Base-by-base conservation (phyloP, 2,888 invertebrate genomes). In the Muschampia plurimacula region DNA sequence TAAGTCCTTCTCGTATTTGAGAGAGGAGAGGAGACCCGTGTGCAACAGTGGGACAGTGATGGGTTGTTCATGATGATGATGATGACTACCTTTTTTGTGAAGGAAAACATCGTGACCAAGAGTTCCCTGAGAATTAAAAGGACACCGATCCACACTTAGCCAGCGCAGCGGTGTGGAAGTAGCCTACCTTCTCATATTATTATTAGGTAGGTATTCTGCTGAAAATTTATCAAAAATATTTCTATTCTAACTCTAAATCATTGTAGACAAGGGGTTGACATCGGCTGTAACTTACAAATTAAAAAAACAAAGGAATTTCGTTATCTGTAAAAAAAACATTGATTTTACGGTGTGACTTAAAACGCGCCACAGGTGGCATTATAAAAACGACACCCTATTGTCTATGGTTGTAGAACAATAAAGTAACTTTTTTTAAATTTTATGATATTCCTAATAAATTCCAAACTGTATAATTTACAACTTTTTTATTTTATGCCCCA, bases 321-420 rank as follows among this genome's bases (percentile, higher is more conserved):
- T 75, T 77, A 76, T 77, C 74, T 72, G 63, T 74, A 80, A 84
- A 86, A 87, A 86, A 86, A 74, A 69, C 74, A 67, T 78, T 77
- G 70, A 77, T 83, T 85, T 85, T 84, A 84, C 79, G 82, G 74
- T 82, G 78, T 78, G 74, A 63, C 82, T 69, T 64, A 81, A 83
- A 83, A 82, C 79, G 78, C 90, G 73, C 90, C 72, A 78, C 91
- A 88, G 91, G 91, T 87, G 87, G 88, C 77, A 78, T 83, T 80
- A 74, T 80, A 86, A 85, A 87, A 87, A 84, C 80, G 72, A 83
- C 81, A 85, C 82, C 83, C 57, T 83, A 84, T 80, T 79, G 76
- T 74, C 78, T 76, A 46, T 55, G 74, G 77, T 84, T 79, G 77
- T 84, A 83, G 85, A 85, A 86, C 83, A 84, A 85, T 82, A 81